These are phyloP conservation scores for Holothuria scabra DNA, from an alignment of 53 echinoderm and acorn worm species.

Conservation along the genomic window DNA sequence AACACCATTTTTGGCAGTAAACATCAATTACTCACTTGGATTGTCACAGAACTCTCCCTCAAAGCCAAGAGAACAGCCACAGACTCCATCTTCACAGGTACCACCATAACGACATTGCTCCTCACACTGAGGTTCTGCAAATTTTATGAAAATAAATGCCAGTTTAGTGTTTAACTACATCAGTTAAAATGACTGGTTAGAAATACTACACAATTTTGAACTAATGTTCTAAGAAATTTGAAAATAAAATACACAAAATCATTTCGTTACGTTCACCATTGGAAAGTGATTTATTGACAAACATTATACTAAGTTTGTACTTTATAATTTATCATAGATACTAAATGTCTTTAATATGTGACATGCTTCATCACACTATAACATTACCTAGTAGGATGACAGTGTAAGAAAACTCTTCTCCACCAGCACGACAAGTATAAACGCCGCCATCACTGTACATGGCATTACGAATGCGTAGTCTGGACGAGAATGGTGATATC, in stretches of 20 bases:
- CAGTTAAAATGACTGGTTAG: no score
- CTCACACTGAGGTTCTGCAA: constrained; percentile 53
- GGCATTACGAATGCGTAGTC: constrained; percentile 62
- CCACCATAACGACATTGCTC: constrained; percentile 85
- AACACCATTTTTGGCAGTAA: no score
- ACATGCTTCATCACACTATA: no score
- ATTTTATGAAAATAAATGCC: background rate
- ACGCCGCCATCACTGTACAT: constrained; percentile 67
- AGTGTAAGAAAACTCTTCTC: constrained; percentile 45
- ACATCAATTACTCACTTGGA: constrained; percentile 53
- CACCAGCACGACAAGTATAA: constrained; percentile 77
- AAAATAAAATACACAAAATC: no score
- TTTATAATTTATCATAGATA: no score
- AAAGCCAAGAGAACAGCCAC: constrained; percentile 74
- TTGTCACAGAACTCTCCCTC: constrained; percentile 66
- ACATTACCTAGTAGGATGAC: constrained; percentile 63
- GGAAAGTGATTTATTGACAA: no score
- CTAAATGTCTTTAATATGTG: no score
- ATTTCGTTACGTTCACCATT: no score
- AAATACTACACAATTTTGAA: no score
- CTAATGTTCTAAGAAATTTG: no score
- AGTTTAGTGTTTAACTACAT: no score
- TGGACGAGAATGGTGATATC: constrained; percentile 67
- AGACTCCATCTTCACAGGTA: constrained; percentile 75
- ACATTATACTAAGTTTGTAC: no score